phyloP scores from a whole-genome alignment of 1,140 invertebrate genomes.

The Bombus impatiens region DNA sequence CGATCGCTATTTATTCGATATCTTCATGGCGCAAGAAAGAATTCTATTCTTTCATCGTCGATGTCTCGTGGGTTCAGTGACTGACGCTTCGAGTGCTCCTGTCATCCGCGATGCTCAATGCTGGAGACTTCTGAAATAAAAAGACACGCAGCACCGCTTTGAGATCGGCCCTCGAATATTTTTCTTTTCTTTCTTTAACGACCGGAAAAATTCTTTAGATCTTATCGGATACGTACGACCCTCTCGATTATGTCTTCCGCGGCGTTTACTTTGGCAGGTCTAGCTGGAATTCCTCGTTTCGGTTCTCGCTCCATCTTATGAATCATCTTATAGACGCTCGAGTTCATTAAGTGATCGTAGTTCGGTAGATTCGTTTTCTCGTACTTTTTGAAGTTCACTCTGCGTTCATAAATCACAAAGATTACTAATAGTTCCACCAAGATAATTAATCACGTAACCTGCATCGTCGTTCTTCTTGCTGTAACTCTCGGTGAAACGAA shows the following conservation, averaged over 20 bases:
- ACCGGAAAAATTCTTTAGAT: conserved; percentile 1
- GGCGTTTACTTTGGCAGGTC: conserved; percentile 85
- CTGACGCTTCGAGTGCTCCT: conserved; percentile 73
- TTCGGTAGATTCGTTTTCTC: conserved; percentile 85
- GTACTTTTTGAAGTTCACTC: conserved; percentile 91
- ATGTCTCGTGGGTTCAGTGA: conserved; percentile 67
- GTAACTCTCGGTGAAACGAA: background rate
- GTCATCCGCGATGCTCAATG: conserved; percentile 72
- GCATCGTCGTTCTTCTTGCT: too few species aligned
- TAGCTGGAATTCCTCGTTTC: conserved; percentile 85
- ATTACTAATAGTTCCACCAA: background rate
- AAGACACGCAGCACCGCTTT: background rate
- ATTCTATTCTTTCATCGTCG: background rate
- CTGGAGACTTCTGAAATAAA: conserved; percentile 76
- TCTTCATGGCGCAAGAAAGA: background rate
- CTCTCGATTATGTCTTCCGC: conserved; percentile 85
- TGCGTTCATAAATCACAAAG: conserved; percentile 69
- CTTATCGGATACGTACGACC: conserved; percentile 71
- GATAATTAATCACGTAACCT: background rate
- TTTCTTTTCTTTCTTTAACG: background rate
- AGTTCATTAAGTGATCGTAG: conserved; percentile 87
- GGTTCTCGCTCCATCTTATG: conserved; percentile 88
- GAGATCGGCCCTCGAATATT: background rate
- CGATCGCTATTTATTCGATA: background rate
- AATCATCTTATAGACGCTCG: conserved; percentile 88